Evolutionary conservation across 2,113 vertebrate genomes (phyloP).

Genomic region (Ageneiosus marmoratus): DNA sequence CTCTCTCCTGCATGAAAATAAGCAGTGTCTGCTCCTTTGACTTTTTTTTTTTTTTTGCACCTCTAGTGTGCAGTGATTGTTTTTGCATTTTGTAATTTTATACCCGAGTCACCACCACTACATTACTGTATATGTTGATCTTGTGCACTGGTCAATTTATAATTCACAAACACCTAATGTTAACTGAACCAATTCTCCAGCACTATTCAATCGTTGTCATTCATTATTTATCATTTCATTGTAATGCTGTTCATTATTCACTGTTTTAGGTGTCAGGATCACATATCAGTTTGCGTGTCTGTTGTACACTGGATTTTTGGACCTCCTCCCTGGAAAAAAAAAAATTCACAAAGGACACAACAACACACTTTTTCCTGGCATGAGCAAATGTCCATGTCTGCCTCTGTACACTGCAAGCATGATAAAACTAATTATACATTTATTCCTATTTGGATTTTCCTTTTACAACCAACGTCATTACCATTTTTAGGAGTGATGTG

Average conservation of each 20-base stretch:
- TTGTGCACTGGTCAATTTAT: neutral
- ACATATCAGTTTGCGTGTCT: neutral
- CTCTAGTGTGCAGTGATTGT: neutral
- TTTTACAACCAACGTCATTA: too few relatives aligned
- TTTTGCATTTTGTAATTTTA: neutral
- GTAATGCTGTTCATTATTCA: neutral
- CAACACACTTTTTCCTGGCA: constrained; percentile 10
- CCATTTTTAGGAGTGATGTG: neutral
- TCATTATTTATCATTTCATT: neutral
- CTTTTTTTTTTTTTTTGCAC: neutral
- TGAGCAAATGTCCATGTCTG: neutral
- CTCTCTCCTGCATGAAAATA: neutral
- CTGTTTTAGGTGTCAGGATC: neutral
- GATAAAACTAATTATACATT: neutral
- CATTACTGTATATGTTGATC: neutral
- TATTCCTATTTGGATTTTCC: neutral
- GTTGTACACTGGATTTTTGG: neutral
- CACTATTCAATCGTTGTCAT: neutral
- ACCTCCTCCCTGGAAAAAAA: neutral
- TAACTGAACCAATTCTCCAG: neutral
- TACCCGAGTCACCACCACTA: neutral
- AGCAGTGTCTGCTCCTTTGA: neutral
- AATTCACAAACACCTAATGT: neutral
- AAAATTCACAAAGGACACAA: neutral
- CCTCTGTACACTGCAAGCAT: neutral